A percentile compares a stretch with the other conserved stretches of the same genome.
phyloP scores from a whole-genome alignment of 2,797 vertebrate genomes.

The Crypturellus tataupa region DNA sequence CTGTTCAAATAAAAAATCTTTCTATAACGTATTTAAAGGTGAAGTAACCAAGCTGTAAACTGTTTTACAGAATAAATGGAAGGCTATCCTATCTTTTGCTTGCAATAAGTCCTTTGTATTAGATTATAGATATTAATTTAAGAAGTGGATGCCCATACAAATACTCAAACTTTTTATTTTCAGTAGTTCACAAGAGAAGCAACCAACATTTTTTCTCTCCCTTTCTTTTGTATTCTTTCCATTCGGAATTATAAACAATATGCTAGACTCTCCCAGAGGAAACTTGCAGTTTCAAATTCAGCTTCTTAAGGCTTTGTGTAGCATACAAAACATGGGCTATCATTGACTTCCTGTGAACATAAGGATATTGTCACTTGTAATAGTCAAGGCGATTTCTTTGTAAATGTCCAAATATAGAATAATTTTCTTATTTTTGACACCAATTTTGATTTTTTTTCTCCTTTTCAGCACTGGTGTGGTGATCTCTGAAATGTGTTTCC shows the following conservation, averaged over 20 bases:
- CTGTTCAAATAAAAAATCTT: constrained; percentile 34
- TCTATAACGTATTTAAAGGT: constrained; percentile 1
- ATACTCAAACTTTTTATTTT: neutral
- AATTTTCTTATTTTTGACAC: neutral
- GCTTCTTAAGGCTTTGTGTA: neutral
- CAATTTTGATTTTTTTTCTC: neutral
- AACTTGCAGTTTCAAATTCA: neutral
- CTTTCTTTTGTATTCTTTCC: neutral
- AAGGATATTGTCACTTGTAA: neutral
- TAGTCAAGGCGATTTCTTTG: neutral
- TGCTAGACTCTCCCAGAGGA: neutral
- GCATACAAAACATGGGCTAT: neutral
- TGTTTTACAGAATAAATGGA: neutral
- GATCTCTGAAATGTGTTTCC: neutral
- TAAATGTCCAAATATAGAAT: neutral
- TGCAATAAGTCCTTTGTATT: neutral
- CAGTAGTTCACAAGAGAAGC: neutral
- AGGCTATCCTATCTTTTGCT: neutral
- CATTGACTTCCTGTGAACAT: neutral
- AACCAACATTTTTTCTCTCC: neutral
- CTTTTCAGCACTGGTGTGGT: neutral
- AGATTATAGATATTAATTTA: neutral
- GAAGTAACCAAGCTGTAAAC: constrained; percentile 12
- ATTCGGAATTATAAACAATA: neutral
- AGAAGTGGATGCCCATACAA: neutral